Evolutionary conservation across 1,140 invertebrate genomes (phyloP).

Genomic region (Papilio helenus): DNA sequence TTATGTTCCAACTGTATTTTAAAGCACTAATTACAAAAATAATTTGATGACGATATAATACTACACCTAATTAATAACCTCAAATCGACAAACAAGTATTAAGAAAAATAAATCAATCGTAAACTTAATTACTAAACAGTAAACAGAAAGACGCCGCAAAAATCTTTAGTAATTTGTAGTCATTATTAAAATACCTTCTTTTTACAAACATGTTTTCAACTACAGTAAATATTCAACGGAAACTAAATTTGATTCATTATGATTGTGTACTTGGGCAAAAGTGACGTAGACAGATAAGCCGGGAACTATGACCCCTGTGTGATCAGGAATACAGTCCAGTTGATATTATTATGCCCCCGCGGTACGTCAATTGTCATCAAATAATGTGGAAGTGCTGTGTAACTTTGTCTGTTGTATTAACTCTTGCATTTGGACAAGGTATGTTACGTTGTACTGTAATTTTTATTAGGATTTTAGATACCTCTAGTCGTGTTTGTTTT

Average conservation of each 20-base stretch:
- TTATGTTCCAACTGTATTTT: background rate
- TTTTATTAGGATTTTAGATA: too few species aligned
- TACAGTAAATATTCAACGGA: background rate
- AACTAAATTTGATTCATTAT: constrained; percentile 16
- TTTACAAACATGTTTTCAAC: constrained; percentile 5
- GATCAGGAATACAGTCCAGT: constrained; percentile 31
- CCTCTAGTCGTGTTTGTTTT: too few species aligned
- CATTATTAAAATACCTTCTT: background rate
- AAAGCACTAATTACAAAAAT: background rate
- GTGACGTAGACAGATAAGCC: constrained; percentile 25
- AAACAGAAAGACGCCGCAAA: background rate
- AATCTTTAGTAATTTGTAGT: background rate
- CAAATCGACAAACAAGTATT: background rate
- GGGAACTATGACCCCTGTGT: constrained; percentile 23
- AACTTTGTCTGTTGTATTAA: constrained; percentile 23
- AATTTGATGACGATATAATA: background rate
- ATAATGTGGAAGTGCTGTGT: constrained; percentile 40
- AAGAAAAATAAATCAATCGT: background rate
- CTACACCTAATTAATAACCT: background rate
- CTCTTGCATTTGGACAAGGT: constrained; percentile 40
- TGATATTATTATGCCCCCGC: background rate
- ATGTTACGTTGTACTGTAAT: background rate
- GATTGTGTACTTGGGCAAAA: constrained; percentile 18
- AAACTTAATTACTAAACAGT: background rate
- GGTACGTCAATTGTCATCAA: background rate